Conservation (phyloP, 2,888 invertebrate genomes). For the Gonocerus acuteangulatus region DNA sequence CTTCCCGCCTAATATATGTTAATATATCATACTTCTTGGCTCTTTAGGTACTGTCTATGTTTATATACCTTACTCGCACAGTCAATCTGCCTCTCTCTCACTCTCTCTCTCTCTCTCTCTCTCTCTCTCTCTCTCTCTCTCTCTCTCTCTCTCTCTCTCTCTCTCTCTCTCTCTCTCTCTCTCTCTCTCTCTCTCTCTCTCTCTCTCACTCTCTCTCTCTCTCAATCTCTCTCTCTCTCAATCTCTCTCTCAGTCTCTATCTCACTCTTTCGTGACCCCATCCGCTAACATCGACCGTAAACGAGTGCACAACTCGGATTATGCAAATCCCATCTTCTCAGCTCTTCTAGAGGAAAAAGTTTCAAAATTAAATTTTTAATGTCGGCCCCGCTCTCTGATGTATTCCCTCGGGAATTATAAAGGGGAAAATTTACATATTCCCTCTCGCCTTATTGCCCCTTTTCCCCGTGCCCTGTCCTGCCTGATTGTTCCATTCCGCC, state of each 20-base stretch:
- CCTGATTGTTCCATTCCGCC: no score
- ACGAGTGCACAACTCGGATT: conserved; percentile 21
- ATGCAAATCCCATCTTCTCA: conserved; percentile 6
- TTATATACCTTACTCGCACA: conserved; percentile 7
- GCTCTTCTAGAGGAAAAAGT: conserved; percentile 23
- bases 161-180: background rate
- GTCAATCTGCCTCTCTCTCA: no score
- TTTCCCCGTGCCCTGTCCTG: no score
- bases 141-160: no score
- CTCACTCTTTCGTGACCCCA: no score
- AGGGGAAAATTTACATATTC: conserved; percentile 31
- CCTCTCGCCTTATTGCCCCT: background rate
- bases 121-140: no score
- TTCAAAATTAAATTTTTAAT: conserved; percentile 35
- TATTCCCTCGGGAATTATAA: conserved; percentile 31
- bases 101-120: background rate
- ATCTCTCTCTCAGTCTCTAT: no score
- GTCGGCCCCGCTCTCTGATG: conserved; percentile 27
- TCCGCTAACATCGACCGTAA: background rate
- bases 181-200: background rate
- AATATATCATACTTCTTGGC: conserved; percentile 15
- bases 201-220: background rate
- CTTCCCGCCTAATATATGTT: conserved; percentile 13
- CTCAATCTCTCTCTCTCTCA: background rate
- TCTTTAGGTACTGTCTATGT: conserved; percentile 16